These are phyloP conservation scores for Leucania comma DNA, from an alignment of 2,888 invertebrate genomes.

Conservation along the genomic window DNA sequence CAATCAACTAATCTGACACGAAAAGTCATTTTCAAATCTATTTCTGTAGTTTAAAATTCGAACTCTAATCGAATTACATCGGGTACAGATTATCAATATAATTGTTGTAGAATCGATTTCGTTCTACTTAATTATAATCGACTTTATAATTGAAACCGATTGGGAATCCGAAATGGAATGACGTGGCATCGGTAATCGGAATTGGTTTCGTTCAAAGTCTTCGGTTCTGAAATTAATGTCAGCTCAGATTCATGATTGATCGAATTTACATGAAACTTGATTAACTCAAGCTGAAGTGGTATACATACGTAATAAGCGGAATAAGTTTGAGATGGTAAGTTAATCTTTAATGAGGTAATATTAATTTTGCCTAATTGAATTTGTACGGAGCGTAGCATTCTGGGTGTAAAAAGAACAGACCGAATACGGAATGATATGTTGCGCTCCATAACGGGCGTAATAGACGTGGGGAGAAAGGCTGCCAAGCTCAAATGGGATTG, in stretches of 20 bases:
- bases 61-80: conserved; percentile 29
- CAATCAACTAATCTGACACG: conserved; percentile 13
- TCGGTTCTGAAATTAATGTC: conserved; percentile 31
- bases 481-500: too few species aligned
- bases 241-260: conserved; percentile 21
- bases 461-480: too few species aligned
- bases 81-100: conserved; percentile 23
- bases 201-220: conserved; percentile 48
- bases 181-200: conserved; percentile 39
- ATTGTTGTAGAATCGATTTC: conserved; percentile 30
- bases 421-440: too few species aligned
- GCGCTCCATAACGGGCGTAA: too few species aligned
- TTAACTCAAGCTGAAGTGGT: conserved; percentile 19
- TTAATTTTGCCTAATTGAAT: too few species aligned
- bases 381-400: too few species aligned
- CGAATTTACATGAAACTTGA: conserved; percentile 38
- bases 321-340: background rate
- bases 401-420: too few species aligned
- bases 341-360: background rate
- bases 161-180: conserved; percentile 35
- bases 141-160: conserved; percentile 54
- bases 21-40: conserved; percentile 26
- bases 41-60: conserved; percentile 32
- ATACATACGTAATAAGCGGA: background rate
- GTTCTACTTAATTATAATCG: conserved; percentile 46